Base-by-base conservation (phyloP, 2,113 vertebrate genomes). In the Petromus typicus region DNA sequence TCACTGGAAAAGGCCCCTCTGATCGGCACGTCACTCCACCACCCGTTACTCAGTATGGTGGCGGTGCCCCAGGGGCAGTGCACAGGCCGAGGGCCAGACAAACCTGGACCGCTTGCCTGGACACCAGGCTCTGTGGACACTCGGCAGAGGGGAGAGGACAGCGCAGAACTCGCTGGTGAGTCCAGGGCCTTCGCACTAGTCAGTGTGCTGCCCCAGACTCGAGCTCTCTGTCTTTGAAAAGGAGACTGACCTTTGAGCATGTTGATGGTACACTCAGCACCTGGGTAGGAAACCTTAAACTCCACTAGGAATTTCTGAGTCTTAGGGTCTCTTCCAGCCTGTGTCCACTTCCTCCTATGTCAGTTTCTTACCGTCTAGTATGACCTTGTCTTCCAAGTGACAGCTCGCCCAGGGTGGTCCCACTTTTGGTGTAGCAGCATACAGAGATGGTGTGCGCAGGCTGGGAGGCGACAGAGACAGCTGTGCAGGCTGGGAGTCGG, bases 1-100 rank as follows among this genome's bases (percentile, higher is more conserved):
- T 54, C 82, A 32, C 20, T 23, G 13, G 30, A 43, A 76, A 40
- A 10, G 40, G 54, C 27, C 27, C 59, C 56, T 43, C 20, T 59
- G 82, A 40, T n/a, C 5, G 91, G 51, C 54, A 7, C 37, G 30
- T 27, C n/a, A 37, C 3, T 7, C 13, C 43, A 11, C 69, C 34
- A 3, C 2, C 34, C 40, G 10, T 0, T 5, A 25, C 5, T 48
- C 45, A 4, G 57, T 1, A 2, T 1, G 0, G 73, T 1, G 3
- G 57, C 7, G 30, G 48, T 0, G n/a, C 71, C 54, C 1, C 2
- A 13, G 63, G 22, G 85, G 16, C 16, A 16, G 64, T 17, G 7
- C 22, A 5, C 6, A 9, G 37, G 76, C 57, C 3, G 2, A 8
- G 67, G 48, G 57, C 0, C 3, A 37, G 45, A 4, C 1, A 5